Conservation (phyloP, 2,113 vertebrate species). For the Hippocampus zosterae region DNA sequence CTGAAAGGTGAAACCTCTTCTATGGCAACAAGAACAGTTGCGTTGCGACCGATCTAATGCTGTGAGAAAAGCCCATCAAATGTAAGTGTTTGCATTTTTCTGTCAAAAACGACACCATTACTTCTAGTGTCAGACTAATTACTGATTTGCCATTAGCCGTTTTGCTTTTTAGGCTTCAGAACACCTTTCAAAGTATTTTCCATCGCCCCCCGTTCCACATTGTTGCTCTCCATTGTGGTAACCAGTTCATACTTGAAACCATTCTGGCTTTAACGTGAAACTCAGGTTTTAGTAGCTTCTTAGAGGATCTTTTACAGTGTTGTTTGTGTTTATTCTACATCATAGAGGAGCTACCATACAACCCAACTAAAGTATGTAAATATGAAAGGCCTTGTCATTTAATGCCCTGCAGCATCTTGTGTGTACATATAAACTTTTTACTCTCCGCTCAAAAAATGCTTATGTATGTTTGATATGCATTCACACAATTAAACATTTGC, state of each 20-base stretch:
- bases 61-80: constrained; percentile 33
- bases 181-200: constrained; percentile 40
- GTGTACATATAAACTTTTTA: constrained; percentile 58
- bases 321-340: constrained; percentile 35
- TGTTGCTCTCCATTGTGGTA: constrained; percentile 53
- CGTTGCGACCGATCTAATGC: neutral
- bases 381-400: constrained; percentile 53
- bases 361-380: constrained; percentile 35
- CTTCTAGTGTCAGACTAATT: constrained; percentile 35
- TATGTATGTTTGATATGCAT: constrained; percentile 66
- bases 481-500: constrained; percentile 61
- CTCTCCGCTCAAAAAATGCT: constrained; percentile 51
- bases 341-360: constrained; percentile 47
- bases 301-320: constrained; percentile 43
- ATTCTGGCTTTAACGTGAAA: constrained; percentile 62
- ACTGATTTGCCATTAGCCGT: constrained; percentile 31
- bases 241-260: constrained; percentile 61
- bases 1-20: neutral
- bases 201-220: constrained; percentile 46
- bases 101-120: constrained; percentile 42
- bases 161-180: constrained; percentile 44
- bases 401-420: constrained; percentile 40
- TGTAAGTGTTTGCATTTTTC: constrained; percentile 42
- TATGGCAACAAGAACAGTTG: neutral
- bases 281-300: constrained; percentile 64